Evolutionary conservation across 2,888 invertebrate species (phyloP), one percentile per base, ranked within the genome.

Genomic region (Acronicta aceris): DNA sequence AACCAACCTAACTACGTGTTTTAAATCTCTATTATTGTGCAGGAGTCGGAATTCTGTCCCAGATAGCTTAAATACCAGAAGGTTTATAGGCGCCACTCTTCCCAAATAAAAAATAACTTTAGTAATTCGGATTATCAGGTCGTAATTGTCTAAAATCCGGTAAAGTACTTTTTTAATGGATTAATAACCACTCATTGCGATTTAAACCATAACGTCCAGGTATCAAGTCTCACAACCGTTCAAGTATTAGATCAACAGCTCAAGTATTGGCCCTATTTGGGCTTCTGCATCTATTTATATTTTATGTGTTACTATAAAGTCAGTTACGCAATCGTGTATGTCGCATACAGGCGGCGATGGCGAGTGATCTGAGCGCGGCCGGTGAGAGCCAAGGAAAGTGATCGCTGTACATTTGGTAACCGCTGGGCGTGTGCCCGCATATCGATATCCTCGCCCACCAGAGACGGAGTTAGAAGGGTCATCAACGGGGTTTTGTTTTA

Each of bases 301-400:
- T 15, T 36, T 21, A 46, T 56, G n/a, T 27, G 43, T 17, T 40
- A 12, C 5, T 47, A 36, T 40, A 40, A 13, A 40, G 48, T n/a
- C 45, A 56, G 65, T 79, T 78, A 72, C 69, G 72, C 66, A 79
- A 79, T n/a, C 45, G 12, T 48, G 48, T 57, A 57, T 53, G 46
- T 60, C 55, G 55, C 16, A 62, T 55, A 21, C 38, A 36, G 59
- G 70, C 71, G 66, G 71, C 68, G 49, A 54, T 55, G 25, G 9
- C 53, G 54, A 70, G 60, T 70, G 74, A 69, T 68, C 58, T 36
- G 59, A 45, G 55, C 66, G 46, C 57, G 50, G 57, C 41, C 21
- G 49, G 93, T 90, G 92, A 92, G 90, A 92, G 93, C 86, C 82
- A 79, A 88, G 85, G 93, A 93, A 93, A 93, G 93, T 92, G 87